Percentiles rank a stretch among this genome's conserved stretches.
Evolutionary conservation across 2,888 invertebrate species (phyloP).

Genomic region (Cryptosula pallasiana): DNA sequence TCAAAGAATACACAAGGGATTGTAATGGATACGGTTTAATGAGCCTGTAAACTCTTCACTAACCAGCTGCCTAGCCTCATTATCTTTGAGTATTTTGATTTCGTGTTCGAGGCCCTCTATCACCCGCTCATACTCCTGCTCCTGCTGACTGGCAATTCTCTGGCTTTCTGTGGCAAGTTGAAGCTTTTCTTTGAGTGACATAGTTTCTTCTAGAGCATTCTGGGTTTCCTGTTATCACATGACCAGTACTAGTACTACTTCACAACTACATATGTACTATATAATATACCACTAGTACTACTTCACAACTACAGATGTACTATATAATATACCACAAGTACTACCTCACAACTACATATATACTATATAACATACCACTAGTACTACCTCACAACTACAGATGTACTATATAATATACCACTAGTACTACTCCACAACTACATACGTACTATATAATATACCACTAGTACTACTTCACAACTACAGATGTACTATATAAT

Average conservation of each 20-base stretch:
- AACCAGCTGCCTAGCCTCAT: conserved; percentile 32
- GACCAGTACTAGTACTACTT: background rate
- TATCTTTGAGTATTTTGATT: conserved; percentile 36
- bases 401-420: background rate
- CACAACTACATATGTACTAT: background rate
- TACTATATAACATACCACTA: background rate
- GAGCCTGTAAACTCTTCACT: no score
- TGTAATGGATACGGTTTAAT: no score
- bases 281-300: background rate
- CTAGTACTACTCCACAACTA: background rate
- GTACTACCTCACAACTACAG: background rate
- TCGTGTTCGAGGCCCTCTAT: conserved; percentile 45
- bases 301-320: background rate
- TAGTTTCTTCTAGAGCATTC: background rate
- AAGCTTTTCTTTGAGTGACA: conserved; percentile 39
- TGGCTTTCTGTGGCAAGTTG: conserved; percentile 48
- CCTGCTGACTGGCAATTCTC: conserved; percentile 43
- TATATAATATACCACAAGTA: background rate
- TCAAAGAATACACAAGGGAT: no score
- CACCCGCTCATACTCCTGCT: conserved; percentile 50
- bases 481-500: background rate
- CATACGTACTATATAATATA: background rate
- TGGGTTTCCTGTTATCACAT: background rate
- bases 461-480: background rate
- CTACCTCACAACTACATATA: background rate